Evolutionary conservation across 2,888 invertebrate genomes (phyloP).

Genomic region (Allophyes oxyacanthae): DNA sequence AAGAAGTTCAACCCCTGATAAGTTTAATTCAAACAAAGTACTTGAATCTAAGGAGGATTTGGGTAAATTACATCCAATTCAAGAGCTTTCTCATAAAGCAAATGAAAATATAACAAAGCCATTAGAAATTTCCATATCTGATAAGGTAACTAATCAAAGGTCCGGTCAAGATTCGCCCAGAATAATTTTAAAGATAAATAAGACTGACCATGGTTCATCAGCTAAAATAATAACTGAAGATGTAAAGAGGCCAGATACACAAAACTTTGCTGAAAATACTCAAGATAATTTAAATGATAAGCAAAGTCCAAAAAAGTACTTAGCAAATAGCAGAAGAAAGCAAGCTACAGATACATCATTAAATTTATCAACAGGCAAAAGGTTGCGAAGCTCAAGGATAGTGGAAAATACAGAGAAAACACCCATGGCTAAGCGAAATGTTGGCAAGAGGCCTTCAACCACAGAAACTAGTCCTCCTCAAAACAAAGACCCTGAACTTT

Average conservation of each 20-base stretch:
- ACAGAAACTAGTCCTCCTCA: constrained; percentile 70
- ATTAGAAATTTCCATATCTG: constrained; percentile 84
- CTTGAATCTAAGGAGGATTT: constrained; percentile 56
- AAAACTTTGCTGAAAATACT: constrained; percentile 69
- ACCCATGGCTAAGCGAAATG: constrained; percentile 65
- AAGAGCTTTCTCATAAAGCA: constrained; percentile 68
- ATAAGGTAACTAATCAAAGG: constrained; percentile 76
- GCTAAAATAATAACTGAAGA: constrained; percentile 87
- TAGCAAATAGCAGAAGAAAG: constrained; percentile 77
- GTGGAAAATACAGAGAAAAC: constrained; percentile 78
- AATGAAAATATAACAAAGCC: constrained; percentile 80
- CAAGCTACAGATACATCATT: constrained; percentile 63
- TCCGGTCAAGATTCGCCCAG: constrained; percentile 88
- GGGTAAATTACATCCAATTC: constrained; percentile 62
- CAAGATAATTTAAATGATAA: constrained; percentile 72
- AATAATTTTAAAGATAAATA: constrained; percentile 91
- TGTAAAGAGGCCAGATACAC: constrained; percentile 66
- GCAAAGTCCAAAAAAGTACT: constrained; percentile 69
- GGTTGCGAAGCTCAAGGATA: constrained; percentile 82
- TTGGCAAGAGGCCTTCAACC: constrained; percentile 73
- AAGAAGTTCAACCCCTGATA: constrained; percentile 57
- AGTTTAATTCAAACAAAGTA: constrained; percentile 37
- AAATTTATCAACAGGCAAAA: constrained; percentile 76
- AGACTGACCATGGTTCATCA: constrained; percentile 88
- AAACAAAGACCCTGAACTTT: constrained; percentile 75